phyloP scores from a whole-genome alignment of 2,888 invertebrate species.

The Rotaria magnacalcarata region DNA sequence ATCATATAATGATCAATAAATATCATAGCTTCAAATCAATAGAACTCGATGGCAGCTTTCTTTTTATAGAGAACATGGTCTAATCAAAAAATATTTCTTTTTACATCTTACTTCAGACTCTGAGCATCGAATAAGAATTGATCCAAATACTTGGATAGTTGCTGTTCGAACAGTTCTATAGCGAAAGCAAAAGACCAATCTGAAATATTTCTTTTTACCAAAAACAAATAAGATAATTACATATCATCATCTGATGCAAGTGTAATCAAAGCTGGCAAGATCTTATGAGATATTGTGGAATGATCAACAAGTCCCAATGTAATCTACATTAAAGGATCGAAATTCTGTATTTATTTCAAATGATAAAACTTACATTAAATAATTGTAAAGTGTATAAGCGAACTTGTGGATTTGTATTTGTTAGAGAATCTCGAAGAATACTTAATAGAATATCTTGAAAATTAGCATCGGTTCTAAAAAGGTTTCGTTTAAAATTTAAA shows the following conservation, averaged over 20 bases:
- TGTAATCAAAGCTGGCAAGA: slow-evolving; percentile 70
- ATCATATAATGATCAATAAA: too few relatives aligned
- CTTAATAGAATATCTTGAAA: neutral
- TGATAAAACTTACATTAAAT: slow-evolving; percentile 60
- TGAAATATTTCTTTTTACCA: too few relatives aligned
- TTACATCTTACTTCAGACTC: slow-evolving; percentile 58
- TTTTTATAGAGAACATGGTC: too few relatives aligned
- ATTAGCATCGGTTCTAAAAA: neutral
- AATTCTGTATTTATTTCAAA: too few relatives aligned
- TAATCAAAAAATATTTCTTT: too few relatives aligned
- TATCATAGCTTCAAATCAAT: too few relatives aligned
- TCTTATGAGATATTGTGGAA: slow-evolving; percentile 63
- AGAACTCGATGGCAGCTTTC: too few relatives aligned
- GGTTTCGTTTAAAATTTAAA: too few relatives aligned
- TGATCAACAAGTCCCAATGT: slow-evolving; percentile 64
- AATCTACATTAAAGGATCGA: slow-evolving; percentile 51
- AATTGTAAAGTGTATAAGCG: slow-evolving; percentile 65
- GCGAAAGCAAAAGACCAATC: slow-evolving; percentile 46
- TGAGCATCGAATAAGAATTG: slow-evolving; percentile 62
- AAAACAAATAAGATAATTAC: slow-evolving; percentile 60
- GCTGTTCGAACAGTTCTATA: slow-evolving; percentile 64
- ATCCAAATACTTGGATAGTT: slow-evolving; percentile 67
- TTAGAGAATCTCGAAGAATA: slow-evolving; percentile 11
- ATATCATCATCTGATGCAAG: slow-evolving; percentile 68
- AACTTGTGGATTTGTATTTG: slow-evolving; percentile 57